Conservation (phyloP, 2,888 invertebrate species). For the Pristionchus maxplancki region DNA sequence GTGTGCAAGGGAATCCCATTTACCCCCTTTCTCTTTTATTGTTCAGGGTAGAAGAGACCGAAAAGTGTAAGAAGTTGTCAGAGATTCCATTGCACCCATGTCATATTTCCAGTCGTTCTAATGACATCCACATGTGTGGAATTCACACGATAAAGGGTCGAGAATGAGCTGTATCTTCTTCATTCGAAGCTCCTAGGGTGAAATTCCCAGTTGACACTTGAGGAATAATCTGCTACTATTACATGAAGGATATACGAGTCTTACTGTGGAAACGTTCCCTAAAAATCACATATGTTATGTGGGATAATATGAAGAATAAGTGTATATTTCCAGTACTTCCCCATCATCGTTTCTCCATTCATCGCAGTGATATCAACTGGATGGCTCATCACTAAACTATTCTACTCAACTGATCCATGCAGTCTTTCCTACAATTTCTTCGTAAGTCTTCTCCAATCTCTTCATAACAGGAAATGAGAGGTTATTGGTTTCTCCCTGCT, state of each 20-base stretch:
- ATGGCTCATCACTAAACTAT: slow-evolving; percentile 46
- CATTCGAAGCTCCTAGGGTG: background rate
- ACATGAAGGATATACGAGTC: no score
- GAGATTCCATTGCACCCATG: background rate
- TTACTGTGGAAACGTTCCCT: no score
- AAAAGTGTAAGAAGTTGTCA: background rate
- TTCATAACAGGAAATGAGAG: background rate
- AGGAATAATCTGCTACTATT: background rate
- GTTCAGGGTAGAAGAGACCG: background rate
- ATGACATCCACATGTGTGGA: background rate
- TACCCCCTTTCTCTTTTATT: background rate
- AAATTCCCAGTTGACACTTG: background rate
- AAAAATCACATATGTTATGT: no score
- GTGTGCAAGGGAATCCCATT: background rate
- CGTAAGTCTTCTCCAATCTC: slow-evolving; percentile 40
- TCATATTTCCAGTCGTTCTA: background rate
- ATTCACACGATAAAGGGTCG: background rate
- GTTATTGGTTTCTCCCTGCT: background rate
- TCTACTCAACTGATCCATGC: slow-evolving; percentile 23
- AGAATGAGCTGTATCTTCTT: no score
- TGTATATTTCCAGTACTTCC: slow-evolving; percentile 42
- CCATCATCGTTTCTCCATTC: slow-evolving; percentile 20
- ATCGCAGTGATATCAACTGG: slow-evolving; percentile 1
- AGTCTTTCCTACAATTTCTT: slow-evolving; percentile 48
- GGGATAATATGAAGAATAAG: no score